Base-by-base conservation (phyloP, 2,113 vertebrate genomes). In the Amia ocellicauda region DNA sequence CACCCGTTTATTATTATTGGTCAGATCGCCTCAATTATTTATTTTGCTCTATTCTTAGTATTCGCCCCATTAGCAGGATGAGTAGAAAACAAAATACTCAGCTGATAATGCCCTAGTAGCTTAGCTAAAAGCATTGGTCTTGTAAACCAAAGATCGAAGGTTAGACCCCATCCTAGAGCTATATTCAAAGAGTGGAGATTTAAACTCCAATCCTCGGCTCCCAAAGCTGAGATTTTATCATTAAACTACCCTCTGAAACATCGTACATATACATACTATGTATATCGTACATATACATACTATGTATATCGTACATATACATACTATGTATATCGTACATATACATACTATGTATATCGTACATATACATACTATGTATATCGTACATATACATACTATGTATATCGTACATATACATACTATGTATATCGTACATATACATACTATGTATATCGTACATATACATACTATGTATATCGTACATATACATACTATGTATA, bases 191-290 rank as follows among this genome's bases (percentile, higher is more conserved):
- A 36, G 43, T 23, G 14, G 60, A 67, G 64, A 71, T 1, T 70
- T 47, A 36, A 70, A 70, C 69, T 70, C 69, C 54, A 13, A 54
- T 59, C 69, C 45, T 57, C 62, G 45, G 58, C 64, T 63, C 69
- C 69, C 69, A 71, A 71, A 70, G 63, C 69, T 52, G 66, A 50
- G 2, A 66, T 66, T 66, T 53, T 70, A 45, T 11, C n/a, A 26
- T 41, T 62, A 59, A 67, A 67, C 69, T 71, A 67, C 14, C 40
- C 49, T 58, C 62, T 64, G 62, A 0, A 19, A 10, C 4, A 1
- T 3, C 56, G 17, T 36, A 36, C n/a, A n/a, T n/a, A n/a, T n/a
- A n/a, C n/a, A n/a, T n/a, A n/a, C n/a, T n/a, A n/a, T n/a, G n/a
- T n/a, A n/a, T n/a, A n/a, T n/a, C n/a, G n/a, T n/a, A n/a, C n/a